Conservation (phyloP, 2,113 vertebrate species). For the Coreoperca whiteheadi region DNA sequence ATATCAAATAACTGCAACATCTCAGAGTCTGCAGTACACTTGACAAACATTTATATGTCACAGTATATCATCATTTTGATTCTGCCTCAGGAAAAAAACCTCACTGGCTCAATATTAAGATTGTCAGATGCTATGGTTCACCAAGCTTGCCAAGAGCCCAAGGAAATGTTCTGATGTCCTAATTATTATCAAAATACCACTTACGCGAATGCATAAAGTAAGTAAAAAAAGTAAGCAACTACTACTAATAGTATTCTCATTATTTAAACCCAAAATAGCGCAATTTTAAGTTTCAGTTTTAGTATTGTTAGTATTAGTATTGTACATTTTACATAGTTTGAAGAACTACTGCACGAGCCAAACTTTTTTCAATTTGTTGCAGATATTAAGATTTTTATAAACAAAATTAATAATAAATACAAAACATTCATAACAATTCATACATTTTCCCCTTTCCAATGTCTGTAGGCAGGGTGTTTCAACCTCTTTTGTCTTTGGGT, state of each 20-base stretch:
- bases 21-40: neutral
- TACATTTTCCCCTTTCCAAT: neutral
- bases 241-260: neutral
- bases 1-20: constrained; percentile 13
- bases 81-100: neutral
- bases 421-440: no score
- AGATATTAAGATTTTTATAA: neutral
- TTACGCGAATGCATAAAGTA: neutral
- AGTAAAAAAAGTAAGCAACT: constrained; percentile 1
- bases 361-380: neutral
- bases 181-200: constrained; percentile 30
- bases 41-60: constrained; percentile 12
- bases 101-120: constrained; percentile 18
- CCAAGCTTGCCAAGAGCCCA: constrained; percentile 29
- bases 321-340: neutral
- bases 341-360: neutral
- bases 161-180: constrained; percentile 40
- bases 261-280: neutral
- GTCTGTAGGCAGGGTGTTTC: neutral
- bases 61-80: constrained; percentile 13
- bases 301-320: no score
- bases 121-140: constrained; percentile 19
- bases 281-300: neutral
- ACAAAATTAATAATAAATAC: no score
- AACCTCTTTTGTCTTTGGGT: neutral